Base-by-base conservation (phyloP, 1,140 invertebrate species). In the Drosophila willistoni region DNA sequence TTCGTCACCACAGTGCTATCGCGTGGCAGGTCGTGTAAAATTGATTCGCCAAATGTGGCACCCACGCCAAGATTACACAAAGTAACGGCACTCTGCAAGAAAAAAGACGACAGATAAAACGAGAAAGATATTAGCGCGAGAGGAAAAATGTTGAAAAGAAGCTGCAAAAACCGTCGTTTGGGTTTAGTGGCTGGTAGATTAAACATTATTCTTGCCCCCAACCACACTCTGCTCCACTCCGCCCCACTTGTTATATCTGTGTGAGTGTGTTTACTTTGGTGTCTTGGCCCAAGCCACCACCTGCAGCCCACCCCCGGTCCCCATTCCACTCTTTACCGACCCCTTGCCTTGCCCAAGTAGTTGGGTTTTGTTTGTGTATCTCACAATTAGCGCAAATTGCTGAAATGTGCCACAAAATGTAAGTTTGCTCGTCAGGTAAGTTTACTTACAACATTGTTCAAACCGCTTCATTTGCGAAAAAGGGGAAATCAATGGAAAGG, bases 11-110 rank as follows among this genome's bases (percentile, higher is more conserved):
- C 95, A 1, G 96, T 96, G 59, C 94, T 95, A 69, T 95, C 94
- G 72, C 96, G 93, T 4, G 96, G 95, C 63, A 95, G 93, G 89
- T 95, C 95, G 79, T 95, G 94, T 60, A 96, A 92, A 71, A 96
- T 94, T 34, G 95, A 95, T 92, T 96, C 96, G 3, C 96, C 96
- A 90, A 96, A 97, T 44, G 95, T 96, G n/a, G 95, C 95, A 13
- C 96, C 96, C 61, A 95, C 94, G 17, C 95, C 95, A 42, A 96
- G 92, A 68, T 94, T 96, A 90, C 95, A 95, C 68, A 96, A 83
- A 10, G 94, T 94, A 34, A 95, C 93, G 22, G 94, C 92, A 79
- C 94, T 93, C 95, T 96, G 92, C 0, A 22, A 22, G 17, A 22
- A 39, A 39, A n/a, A 39, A 39, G 9, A 17, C 14, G 34, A 7